Percentiles rank a stretch among this genome's conserved stretches.
These are phyloP conservation scores for Anneissia japonica DNA, from an alignment of 35 echinoderm and acorn worm species.

Conservation along the genomic window DNA sequence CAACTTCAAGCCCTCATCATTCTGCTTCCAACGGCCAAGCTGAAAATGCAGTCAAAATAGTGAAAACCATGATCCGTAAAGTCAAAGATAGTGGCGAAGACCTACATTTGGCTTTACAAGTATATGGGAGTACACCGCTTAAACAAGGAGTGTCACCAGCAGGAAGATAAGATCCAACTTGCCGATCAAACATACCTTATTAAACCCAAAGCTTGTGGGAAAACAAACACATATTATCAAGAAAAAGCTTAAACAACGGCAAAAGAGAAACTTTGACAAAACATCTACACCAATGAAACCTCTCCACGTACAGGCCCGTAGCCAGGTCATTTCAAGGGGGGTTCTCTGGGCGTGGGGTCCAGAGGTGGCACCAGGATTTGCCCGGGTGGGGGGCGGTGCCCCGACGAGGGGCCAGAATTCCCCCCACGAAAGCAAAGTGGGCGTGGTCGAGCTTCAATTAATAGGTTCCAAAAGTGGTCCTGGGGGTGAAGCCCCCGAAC, in stretches of 20 bases:
- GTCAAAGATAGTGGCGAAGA: background rate
- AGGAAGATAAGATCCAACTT: background rate
- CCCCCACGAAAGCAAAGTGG: no score
- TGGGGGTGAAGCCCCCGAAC: no score
- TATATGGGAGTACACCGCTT: background rate
- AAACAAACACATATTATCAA: background rate
- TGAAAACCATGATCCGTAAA: background rate
- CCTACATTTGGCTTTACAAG: background rate
- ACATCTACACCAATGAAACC: background rate
- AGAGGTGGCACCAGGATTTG: no score
- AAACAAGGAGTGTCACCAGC: background rate
- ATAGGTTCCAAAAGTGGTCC: no score
- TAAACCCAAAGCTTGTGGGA: background rate
- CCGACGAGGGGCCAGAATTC: no score
- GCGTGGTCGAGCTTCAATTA: no score
- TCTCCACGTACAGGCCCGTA: no score
- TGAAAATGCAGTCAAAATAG: background rate
- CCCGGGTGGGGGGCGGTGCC: no score
- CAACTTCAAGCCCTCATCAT: background rate
- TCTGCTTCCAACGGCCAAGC: background rate
- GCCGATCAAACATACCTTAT: background rate
- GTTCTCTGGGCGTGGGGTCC: no score
- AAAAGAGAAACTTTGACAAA: background rate
- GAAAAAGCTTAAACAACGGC: background rate
- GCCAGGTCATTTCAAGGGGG: no score